Base-by-base conservation (phyloP, 2,888 invertebrate species). In the Drosophila stalkeri region DNA sequence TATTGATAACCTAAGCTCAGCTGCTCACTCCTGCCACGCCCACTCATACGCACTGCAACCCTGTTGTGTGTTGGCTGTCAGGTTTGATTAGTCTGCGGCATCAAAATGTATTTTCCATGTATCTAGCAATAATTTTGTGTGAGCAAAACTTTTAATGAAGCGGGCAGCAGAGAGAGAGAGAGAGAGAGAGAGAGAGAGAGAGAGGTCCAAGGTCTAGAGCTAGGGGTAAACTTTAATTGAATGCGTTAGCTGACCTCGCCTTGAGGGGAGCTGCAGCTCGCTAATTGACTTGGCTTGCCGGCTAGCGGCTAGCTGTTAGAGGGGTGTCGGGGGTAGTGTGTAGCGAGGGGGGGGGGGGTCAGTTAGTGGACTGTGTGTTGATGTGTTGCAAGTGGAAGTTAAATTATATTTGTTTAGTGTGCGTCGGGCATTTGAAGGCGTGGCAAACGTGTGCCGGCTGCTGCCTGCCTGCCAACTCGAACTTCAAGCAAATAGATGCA, bases 331-430 rank as follows among this genome's bases (percentile, higher is more conserved):
- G 3, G 1, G 3, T n/a, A 23, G 12, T 11, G 9, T 11, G 9
- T 8, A 43, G 8, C 7, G 4, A 37, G 11, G 9, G 7, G 33
- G 37, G 11, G 52, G 47, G 59, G 9, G n/a, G 12, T 35, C 43
- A 46, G 43, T 12, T 23, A 51, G 49, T 33, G 35, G 37, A 46
- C 44, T 72, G 74, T n/a, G n/a, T 31, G 27, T 70, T 76, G 80
- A 84, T 80, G 88, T 89, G 89, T 82, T 80, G 90, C 89, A 90
- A 88, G 88, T 87, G 88, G 86, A 86, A 86, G 88, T 86, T 86
- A 87, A 86, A 86, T 89, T 89, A 88, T 86, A 82, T 86, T 86
- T 86, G 70, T 47, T 88, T 71, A 88, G 86, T 82, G 85, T 74
- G 82, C 77, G 84, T 67, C 41, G 63, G 49, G 7, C 39, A 44